Base-by-base conservation (phyloP, 2,797 vertebrate species). In the Mormyrops attenuatus region DNA sequence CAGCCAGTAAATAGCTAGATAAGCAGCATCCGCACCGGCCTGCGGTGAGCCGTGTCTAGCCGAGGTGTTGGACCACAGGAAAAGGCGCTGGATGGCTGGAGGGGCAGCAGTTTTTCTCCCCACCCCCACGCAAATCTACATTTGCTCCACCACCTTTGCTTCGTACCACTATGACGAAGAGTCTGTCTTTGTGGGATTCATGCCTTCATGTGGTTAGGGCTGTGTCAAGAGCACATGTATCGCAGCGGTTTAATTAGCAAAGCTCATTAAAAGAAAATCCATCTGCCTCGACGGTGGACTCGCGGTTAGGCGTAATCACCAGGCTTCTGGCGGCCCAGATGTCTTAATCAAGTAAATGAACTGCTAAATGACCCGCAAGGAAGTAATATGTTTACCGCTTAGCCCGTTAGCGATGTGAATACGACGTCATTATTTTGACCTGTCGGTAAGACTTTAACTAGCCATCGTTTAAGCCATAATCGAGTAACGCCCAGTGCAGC, bases 271-370 rank as follows among this genome's bases (percentile, higher is more conserved):
- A 73, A 85, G 80, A 85, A 85, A 57, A 73, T 66, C 0, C 1
- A 88, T 85, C 60, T 82, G 0, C 1, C 89, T 87, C 44, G 22
- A 41, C 69, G n/a, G 30, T 26, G 50, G 50, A 55, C 52, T 38
- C 20, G 50, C 13, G 88, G 88, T 77, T 80, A 17, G 47, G 47
- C 15, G 44, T 88, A 88, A 88, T 60, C 26, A 52, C 30, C 90
- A 50, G 11, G 85, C 91, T 85, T 89, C 52, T 63, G 91, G 91
- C 84, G 3, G 3, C 26, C 87, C 93, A 94, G 92, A 93, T 94
- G 90, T 89, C 57, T 88, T 87, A 80, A 82, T 82, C 30, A 53
- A 80, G 52, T 38, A 82, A 57, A 73, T 26, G 30, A 87, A 87
- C 47, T 30, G 85, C 26, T 87, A 7, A 38, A 55, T 57, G 22